Evolutionary conservation across 2,113 vertebrate species (phyloP).

Genomic region (Vanacampus margaritifer): DNA sequence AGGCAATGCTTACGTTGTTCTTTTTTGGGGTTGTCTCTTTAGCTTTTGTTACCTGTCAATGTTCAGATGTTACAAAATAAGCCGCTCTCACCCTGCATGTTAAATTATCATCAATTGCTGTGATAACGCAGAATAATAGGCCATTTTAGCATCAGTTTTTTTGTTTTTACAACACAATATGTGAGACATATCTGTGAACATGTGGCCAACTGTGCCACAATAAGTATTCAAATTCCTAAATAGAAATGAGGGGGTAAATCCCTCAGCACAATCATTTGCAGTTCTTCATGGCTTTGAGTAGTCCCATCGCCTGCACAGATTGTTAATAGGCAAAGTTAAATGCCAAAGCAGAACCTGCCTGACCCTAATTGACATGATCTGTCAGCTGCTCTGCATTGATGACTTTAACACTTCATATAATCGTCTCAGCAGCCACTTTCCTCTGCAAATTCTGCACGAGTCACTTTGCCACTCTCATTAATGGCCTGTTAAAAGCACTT

Average conservation of each 20-base stretch:
- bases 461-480: constrained; percentile 1
- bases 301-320: constrained; percentile 36
- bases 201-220: background rate
- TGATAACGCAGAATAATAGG: background rate
- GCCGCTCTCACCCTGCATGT: no score
- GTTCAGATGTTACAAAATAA: no score
- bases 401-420: constrained; percentile 22
- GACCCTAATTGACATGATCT: constrained; percentile 46
- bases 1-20: no score
- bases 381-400: constrained; percentile 43
- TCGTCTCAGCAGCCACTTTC: constrained; percentile 18
- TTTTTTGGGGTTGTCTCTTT: no score
- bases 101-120: background rate
- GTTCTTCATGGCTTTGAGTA: constrained; percentile 45
- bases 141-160: background rate
- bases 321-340: constrained; percentile 47
- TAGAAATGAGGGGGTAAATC: constrained; percentile 50
- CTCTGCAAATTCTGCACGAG: constrained; percentile 19
- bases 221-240: constrained; percentile 42
- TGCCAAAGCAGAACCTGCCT: constrained; percentile 38
- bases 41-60: no score
- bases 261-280: constrained; percentile 30
- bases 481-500: background rate
- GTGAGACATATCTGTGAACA: background rate
- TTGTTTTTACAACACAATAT: background rate